Evolutionary conservation across 2,113 vertebrate genomes (phyloP), one percentile per base, ranked within the genome.

Genomic region (Chaenogobius annularis): DNA sequence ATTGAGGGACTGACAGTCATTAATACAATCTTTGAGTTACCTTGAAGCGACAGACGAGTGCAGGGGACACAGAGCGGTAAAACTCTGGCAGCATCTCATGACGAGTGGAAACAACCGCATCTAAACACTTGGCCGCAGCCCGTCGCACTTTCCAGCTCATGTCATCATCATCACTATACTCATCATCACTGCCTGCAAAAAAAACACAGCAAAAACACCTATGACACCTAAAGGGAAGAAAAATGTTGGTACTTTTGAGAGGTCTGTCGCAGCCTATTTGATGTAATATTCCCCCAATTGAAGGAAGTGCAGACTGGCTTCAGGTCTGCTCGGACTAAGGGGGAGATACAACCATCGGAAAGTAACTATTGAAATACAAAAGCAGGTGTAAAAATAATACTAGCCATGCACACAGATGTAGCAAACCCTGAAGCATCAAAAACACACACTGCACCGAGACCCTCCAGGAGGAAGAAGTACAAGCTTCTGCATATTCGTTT

Each of bases 101-200:
- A n/a, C 98, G 94, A 10, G 96, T 99, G 74, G 96, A 98, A 56
- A 99, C 98, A 40, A 98, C 96, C 3, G 96, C 97, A 77, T 98
- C 98, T 84, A 99, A 86, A 84, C 98, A 99, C 81, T 99, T 99
- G 1, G 98, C 98, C 43, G 95, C 96, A 48, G 98, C 97, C 44
- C 96, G 94, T 5, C 98, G 94, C 73, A 99, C 98, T 93, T 99
- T 99, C 98, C 98, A 99, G 85, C 98, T 99, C 97, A 99, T 98
- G 89, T 98, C 98, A 74, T 99, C 98, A 47, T 99, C 98, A 54
- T 98, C 98, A 31, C 98, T 99, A 88, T 99, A 99, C 87, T 99
- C 97, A 71, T 99, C 98, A 59, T 98, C 98, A 0, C 98, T 99
- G 75, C 98, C 97, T 99, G 86, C 7, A 54, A 23, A 62, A 56